Evolutionary conservation across 2,888 invertebrate genomes (phyloP).

Genomic region (Zaprionus bogoriensis): DNA sequence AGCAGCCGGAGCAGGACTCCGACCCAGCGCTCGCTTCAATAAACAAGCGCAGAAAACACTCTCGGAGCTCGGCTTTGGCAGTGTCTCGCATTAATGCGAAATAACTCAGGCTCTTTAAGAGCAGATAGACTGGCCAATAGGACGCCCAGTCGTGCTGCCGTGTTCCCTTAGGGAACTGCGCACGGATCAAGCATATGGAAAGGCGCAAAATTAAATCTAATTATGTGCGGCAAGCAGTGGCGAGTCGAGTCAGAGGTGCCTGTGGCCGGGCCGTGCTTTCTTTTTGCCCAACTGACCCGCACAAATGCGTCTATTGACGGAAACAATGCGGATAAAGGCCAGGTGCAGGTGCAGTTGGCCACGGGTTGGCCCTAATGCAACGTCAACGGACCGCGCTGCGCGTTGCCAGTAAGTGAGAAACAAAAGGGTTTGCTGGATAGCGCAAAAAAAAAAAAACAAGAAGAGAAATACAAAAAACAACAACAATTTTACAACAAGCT

Average conservation of each 20-base stretch:
- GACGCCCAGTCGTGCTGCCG: too few species aligned
- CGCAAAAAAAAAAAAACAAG: constrained; percentile 6
- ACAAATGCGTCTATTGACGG: constrained; percentile 76
- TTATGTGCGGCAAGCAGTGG: constrained; percentile 59
- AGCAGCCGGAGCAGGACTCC: constrained; percentile 21
- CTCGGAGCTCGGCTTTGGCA: too few species aligned
- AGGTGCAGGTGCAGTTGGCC: constrained; percentile 44
- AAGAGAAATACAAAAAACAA: constrained; percentile 18
- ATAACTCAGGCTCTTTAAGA: constrained; percentile 10
- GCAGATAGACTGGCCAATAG: too few species aligned
- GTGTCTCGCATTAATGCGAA: too few species aligned
- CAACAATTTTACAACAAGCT: constrained; percentile 20
- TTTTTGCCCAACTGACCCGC: constrained; percentile 72
- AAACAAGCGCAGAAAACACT: constrained; percentile 37
- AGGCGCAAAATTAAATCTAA: constrained; percentile 73
- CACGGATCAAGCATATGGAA: constrained; percentile 13
- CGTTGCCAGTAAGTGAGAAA: constrained; percentile 55
- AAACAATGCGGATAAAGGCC: constrained; percentile 73
- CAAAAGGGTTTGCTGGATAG: constrained; percentile 52
- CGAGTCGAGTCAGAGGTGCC: neutral
- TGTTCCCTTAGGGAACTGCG: too few species aligned
- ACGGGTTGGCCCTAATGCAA: constrained; percentile 50
- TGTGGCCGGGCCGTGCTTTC: constrained; percentile 38
- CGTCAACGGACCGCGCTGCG: constrained; percentile 52
- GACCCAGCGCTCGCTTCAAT: constrained; percentile 16